Percentiles rank a stretch among this genome's conserved stretches.
phyloP scores from a whole-genome alignment of 2,888 invertebrate genomes.

The Tolmerus cingulatus region DNA sequence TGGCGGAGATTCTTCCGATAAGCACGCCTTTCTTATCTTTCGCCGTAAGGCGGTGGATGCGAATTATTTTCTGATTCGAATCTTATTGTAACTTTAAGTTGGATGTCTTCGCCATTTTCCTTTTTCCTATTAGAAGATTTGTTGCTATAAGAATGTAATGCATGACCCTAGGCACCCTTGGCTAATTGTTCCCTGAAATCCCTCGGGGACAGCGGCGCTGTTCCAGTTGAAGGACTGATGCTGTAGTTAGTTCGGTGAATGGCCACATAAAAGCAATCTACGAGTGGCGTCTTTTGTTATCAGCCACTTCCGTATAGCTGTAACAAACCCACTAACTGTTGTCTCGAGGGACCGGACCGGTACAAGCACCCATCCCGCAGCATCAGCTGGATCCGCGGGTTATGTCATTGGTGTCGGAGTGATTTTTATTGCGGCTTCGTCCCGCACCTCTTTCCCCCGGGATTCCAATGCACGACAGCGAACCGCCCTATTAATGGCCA shows the following conservation, averaged over 20 bases:
- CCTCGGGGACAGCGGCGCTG: neutral
- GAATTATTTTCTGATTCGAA: neutral
- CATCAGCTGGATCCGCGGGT: neutral
- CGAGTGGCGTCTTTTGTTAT: slow-evolving; percentile 46
- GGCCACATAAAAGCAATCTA: slow-evolving; percentile 44
- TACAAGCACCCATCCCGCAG: neutral
- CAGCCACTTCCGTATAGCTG: neutral
- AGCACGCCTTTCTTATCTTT: neutral
- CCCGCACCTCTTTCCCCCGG: neutral
- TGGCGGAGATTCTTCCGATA: neutral
- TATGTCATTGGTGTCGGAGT: slow-evolving; percentile 9
- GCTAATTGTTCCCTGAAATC: neutral
- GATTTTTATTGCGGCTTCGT: slow-evolving; percentile 6
- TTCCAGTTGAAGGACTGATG: slow-evolving; percentile 41
- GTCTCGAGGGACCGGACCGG: neutral
- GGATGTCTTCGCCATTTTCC: neutral
- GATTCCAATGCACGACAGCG: neutral
- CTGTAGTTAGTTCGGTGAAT: slow-evolving; percentile 48
- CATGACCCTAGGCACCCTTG: neutral
- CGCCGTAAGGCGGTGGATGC: neutral
- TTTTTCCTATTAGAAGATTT: neutral
- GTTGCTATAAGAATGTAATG: neutral
- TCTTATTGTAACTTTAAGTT: neutral
- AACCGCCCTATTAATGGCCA: neutral
- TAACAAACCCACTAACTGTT: neutral